Conservation (phyloP, 1,140 invertebrate genomes). For the Drosophila truncata region DNA sequence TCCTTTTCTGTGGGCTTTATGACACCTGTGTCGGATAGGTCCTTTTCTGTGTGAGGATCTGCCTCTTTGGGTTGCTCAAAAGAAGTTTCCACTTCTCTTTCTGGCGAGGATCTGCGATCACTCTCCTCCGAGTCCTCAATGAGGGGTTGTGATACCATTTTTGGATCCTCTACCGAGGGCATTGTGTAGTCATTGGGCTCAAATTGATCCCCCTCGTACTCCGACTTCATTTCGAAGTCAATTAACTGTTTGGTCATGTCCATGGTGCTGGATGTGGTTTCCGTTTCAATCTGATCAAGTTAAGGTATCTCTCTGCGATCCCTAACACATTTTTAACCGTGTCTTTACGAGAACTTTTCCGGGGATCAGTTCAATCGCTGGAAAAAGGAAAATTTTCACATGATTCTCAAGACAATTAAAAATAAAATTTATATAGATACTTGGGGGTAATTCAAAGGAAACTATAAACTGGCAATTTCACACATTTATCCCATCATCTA, state of each 20-base stretch:
- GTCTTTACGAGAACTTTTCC: constrained; percentile 31
- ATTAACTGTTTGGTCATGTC: constrained; percentile 83
- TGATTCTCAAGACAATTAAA: constrained; percentile 5
- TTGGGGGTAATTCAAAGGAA: constrained; percentile 5
- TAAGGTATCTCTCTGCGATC: constrained; percentile 10
- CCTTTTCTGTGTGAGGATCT: not conserved
- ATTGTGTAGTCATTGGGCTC: constrained; percentile 68
- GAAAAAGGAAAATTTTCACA: constrained; percentile 12
- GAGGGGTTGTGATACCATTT: constrained; percentile 5
- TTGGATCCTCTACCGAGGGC: constrained; percentile 48
- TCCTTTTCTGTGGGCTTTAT: constrained; percentile 20
- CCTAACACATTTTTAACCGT: constrained; percentile 48
- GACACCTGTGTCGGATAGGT: not conserved
- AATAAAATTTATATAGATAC: not conserved
- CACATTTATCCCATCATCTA: constrained; percentile 20
- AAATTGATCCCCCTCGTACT: constrained; percentile 48
- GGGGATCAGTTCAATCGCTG: constrained; percentile 24
- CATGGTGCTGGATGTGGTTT: constrained; percentile 51
- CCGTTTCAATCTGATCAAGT: constrained; percentile 16
- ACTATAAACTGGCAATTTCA: constrained; percentile 6
- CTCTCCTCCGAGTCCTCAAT: not conserved
- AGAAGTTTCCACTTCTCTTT: constrained; percentile 17
- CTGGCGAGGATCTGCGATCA: constrained; percentile 12
- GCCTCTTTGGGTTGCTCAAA: constrained; percentile 1
- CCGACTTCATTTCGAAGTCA: constrained; percentile 72